Percentiles rank a stretch among this genome's conserved stretches.
These are phyloP conservation scores for Tapirus terrestris DNA, from an alignment of 2,113 vertebrate species.

Conservation along the genomic window DNA sequence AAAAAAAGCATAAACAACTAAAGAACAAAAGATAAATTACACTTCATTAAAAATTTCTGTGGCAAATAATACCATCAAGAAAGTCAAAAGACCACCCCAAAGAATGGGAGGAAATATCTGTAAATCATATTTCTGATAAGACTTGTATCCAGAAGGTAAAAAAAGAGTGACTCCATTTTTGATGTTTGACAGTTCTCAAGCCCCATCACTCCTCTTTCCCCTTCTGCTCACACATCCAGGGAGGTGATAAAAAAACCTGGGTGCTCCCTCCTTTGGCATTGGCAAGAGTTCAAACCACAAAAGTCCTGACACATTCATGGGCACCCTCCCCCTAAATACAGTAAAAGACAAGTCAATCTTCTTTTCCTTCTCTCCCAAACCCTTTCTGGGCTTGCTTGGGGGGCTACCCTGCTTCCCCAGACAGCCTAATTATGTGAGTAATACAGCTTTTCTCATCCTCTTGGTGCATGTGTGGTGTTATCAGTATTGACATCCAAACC, in stretches of 20 bases:
- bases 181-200: neutral
- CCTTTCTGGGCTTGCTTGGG: neutral
- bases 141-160: neutral
- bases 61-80: neutral
- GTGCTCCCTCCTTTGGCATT: neutral
- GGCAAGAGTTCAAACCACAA: neutral
- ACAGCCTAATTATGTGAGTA: neutral
- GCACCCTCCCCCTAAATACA: neutral
- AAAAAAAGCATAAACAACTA: too few species aligned
- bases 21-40: neutral
- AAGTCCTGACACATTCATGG: accelerated
- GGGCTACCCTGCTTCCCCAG: neutral
- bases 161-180: neutral
- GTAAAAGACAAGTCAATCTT: neutral
- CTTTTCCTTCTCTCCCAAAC: neutral
- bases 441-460: neutral
- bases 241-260: neutral
- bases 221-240: neutral
- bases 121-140: neutral
- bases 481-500: neutral
- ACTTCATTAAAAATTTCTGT: neutral
- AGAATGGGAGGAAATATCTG: neutral
- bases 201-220: neutral
- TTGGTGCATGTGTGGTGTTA: neutral
- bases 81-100: neutral